A percentile compares a stretch with the other conserved stretches of the same genome.
Conservation (phyloP, 2,113 vertebrate genomes). For the Ptilorrhoa leucosticta region DNA sequence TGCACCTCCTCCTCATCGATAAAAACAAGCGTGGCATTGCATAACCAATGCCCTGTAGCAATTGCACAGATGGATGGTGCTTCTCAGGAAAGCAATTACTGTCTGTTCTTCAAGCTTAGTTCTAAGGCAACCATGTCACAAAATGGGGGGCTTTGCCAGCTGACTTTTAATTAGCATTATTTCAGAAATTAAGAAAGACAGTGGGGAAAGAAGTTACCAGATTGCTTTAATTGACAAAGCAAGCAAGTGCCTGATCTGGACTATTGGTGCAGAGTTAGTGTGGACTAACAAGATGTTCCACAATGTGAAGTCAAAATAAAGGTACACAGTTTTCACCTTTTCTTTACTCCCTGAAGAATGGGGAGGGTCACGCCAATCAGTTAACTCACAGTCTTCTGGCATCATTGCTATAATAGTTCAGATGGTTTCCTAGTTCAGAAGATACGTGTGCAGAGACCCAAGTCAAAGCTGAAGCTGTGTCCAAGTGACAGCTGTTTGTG, state of each 20-base stretch:
- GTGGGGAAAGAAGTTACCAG: background rate
- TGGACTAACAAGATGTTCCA: background rate
- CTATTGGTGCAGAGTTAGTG: background rate
- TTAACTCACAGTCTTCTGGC: background rate
- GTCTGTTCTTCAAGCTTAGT: background rate
- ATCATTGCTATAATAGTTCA: background rate
- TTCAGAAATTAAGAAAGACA: background rate
- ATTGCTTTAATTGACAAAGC: background rate
- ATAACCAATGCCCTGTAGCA: background rate
- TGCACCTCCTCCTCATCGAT: background rate
- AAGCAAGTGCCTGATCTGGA: background rate
- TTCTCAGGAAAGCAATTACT: background rate
- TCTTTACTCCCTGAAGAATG: background rate
- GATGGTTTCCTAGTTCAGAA: background rate
- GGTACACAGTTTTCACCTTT: background rate
- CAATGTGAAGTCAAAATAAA: background rate
- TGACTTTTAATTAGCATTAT: background rate
- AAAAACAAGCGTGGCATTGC: background rate
- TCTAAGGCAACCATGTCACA: background rate
- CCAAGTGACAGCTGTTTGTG: background rate
- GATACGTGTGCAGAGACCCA: background rate
- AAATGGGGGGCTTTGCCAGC: background rate
- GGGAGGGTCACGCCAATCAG: background rate
- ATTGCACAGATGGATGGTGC: background rate
- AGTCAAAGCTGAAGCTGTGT: background rate